These are phyloP conservation scores for Amblyopsis rosae DNA, from an alignment of 2,113 vertebrate species.

Conservation along the genomic window DNA sequence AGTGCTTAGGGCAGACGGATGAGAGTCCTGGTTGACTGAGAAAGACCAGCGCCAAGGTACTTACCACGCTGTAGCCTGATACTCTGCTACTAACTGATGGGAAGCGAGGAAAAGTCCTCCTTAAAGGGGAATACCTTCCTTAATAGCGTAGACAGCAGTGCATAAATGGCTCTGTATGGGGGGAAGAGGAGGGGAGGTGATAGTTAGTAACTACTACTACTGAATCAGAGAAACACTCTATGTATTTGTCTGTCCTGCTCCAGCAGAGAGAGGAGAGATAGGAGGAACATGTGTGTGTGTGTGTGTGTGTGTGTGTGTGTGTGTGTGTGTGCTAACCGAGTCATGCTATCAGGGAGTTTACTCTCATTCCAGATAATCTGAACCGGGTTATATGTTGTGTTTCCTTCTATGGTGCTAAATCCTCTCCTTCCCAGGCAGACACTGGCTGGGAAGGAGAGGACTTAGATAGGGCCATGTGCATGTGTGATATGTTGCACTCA, in stretches of 20 bases:
- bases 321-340: constrained; percentile 51
- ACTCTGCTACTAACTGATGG: constrained; percentile 23
- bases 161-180: not conserved
- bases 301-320: not conserved
- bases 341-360: constrained; percentile 63
- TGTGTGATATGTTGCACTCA: constrained; percentile 26
- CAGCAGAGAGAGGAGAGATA: not conserved
- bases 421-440: not conserved
- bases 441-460: not conserved
- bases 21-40: constrained; percentile 21
- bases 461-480: too few relatives aligned
- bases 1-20: constrained; percentile 35
- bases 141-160: not conserved
- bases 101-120: constrained; percentile 5
- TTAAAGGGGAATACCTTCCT: constrained; percentile 9
- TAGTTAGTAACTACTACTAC: too few relatives aligned
- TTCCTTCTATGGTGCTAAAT: constrained; percentile 64
- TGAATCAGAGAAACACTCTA: too few relatives aligned
- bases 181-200: too few relatives aligned
- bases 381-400: constrained; percentile 42
- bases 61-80: constrained; percentile 31
- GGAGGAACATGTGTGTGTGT: constrained; percentile 8
- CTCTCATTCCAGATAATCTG: constrained; percentile 56
- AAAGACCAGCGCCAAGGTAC: constrained; percentile 35
- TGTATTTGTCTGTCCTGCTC: too few relatives aligned